Conservation (phyloP, 2,113 vertebrate genomes). For the Athene cunicularia region DNA sequence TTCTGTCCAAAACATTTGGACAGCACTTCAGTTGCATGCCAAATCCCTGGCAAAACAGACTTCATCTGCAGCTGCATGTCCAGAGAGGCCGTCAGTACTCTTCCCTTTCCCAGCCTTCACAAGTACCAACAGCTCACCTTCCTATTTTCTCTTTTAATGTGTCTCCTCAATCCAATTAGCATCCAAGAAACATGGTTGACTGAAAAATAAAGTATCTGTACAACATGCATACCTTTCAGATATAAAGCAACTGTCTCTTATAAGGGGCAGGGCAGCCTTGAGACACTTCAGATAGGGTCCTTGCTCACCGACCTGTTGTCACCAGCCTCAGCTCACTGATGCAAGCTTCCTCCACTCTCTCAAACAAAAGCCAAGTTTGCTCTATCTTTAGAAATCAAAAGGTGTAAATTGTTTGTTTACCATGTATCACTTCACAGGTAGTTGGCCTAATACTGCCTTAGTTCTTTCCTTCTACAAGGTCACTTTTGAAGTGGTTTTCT, state of each 20-base stretch:
- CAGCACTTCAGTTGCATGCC: background rate
- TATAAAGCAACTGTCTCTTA: background rate
- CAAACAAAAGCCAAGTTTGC: background rate
- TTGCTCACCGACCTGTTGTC: background rate
- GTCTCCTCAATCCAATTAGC: background rate
- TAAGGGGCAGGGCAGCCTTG: background rate
- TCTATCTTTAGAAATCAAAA: slow-evolving; percentile 9
- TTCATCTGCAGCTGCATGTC: accelerated
- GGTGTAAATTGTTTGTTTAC: slow-evolving; percentile 44
- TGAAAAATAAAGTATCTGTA: too few species aligned
- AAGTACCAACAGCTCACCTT: background rate
- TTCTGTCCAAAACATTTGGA: background rate
- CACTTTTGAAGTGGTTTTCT: slow-evolving; percentile 50
- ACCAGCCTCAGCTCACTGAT: background rate
- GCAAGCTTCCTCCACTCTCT: background rate
- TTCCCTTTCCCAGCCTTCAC: background rate
- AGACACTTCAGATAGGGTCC: background rate
- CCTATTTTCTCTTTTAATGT: background rate
- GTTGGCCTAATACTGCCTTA: background rate
- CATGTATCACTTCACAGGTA: background rate
- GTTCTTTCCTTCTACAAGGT: slow-evolving; percentile 30
- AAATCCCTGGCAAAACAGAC: background rate
- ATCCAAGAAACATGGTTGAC: background rate
- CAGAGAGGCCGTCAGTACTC: background rate
- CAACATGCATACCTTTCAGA: accelerated